phyloP scores from a whole-genome alignment of 2,888 invertebrate genomes.

The Parnassius glacialis region DNA sequence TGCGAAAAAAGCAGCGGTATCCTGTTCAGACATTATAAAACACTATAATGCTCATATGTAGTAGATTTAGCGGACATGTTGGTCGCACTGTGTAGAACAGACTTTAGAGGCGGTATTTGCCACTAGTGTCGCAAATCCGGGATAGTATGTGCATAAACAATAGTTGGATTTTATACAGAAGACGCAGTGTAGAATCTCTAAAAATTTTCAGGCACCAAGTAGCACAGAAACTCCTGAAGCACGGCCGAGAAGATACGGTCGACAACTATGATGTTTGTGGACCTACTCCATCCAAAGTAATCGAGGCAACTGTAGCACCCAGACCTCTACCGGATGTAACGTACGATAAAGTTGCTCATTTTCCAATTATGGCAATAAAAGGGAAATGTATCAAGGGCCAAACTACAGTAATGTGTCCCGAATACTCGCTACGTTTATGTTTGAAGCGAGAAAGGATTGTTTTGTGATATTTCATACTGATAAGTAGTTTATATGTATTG shows the following conservation, averaged over 20 bases:
- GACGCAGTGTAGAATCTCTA: slow-evolving; percentile 5
- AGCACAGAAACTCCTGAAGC: no score
- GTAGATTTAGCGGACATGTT: slow-evolving; percentile 36
- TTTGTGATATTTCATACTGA: no score
- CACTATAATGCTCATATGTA: slow-evolving; percentile 33
- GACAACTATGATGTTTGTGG: no score
- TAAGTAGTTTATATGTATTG: no score
- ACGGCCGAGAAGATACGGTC: no score
- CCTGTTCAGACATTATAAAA: not conserved
- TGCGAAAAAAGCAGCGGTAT: not conserved
- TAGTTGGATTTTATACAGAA: slow-evolving; percentile 34
- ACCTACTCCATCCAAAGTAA: no score
- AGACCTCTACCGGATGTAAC: slow-evolving; percentile 1
- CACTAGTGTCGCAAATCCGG: slow-evolving; percentile 24
- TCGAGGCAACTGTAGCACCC: no score
- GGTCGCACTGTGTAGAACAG: slow-evolving; percentile 36
- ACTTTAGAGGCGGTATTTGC: slow-evolving; percentile 36
- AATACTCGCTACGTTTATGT: slow-evolving; percentile 10
- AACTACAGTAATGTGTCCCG: slow-evolving; percentile 30
- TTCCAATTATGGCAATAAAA: slow-evolving; percentile 29
- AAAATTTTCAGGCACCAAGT: no score
- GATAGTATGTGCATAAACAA: slow-evolving; percentile 32
- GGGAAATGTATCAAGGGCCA: slow-evolving; percentile 30
- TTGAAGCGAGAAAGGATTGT: no score
- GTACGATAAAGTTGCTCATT: slow-evolving; percentile 31